Base-by-base conservation (phyloP, 2,888 invertebrate species). In the Lymantria monacha region DNA sequence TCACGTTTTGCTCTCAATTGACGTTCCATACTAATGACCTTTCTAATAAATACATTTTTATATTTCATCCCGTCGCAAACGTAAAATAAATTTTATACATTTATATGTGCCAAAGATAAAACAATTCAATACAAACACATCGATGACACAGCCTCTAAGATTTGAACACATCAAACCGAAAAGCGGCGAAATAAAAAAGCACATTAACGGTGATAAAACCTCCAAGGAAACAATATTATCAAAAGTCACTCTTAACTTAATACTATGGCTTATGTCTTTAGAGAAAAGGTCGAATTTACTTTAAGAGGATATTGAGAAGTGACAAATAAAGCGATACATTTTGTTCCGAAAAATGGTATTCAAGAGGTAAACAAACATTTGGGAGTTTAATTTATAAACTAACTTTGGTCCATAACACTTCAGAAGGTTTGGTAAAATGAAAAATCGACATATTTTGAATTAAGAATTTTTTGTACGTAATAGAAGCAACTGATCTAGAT, bases 131-230 rank as follows among this genome's bases (percentile, higher is more conserved):
- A 33, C 30, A 42, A 38, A 9, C 46, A 43, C 31, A 43, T 38
- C 31, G 9, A n/a, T 30, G 33, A 44, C 33, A n/a, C 11, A 7
- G 8, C 12, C 44, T 48, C 45, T 14, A 49, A 49, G 49, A 48
- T 53, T 49, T 33, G 42, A 49, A 43, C 40, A 62, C 70, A 71
- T 72, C 71, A 70, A 71, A 69, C 59, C 54, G 69, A 63, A 68
- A 64, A 61, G 69, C 59, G 59, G 57, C 57, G 53, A 68, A 74
- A 74, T 75, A 74, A 74, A 76, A 75, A 72, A 63, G 63, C 57
- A 57, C 75, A 75, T 75, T 74, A 74, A 67, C 69, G 48, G 56
- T 63, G 61, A 70, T 73, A 72, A 74, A 74, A 66, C 49, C 57
- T 44, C 40, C 57, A 44, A 53, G 42, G 54, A 56, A 59, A 57